Conservation (phyloP, 2,113 vertebrate genomes). For the Forbesichthys agassizii region DNA sequence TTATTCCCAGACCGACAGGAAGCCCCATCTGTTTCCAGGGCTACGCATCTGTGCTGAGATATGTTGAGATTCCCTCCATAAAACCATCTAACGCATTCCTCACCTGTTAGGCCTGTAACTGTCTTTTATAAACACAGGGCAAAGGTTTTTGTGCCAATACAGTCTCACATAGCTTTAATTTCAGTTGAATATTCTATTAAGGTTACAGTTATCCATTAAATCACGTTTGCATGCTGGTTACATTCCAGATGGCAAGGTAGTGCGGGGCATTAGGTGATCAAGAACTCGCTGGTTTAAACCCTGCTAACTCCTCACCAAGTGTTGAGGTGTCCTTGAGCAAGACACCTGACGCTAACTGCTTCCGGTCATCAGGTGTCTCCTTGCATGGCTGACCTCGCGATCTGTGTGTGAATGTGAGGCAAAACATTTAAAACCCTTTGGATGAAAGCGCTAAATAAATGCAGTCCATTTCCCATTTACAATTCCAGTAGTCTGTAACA, state of each 20-base stretch:
- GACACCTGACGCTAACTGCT: too few species aligned
- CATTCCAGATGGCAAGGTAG: background rate
- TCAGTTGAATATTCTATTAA: background rate
- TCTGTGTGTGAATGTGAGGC: too few species aligned
- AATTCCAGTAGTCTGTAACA: too few species aligned
- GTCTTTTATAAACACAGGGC: background rate
- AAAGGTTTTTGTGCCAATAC: constrained; percentile 11
- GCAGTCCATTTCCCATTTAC: too few species aligned
- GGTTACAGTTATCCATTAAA: background rate
- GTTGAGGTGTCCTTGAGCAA: too few species aligned
- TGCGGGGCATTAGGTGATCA: too few species aligned
- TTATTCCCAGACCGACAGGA: constrained; percentile 56
- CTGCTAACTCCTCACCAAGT: too few species aligned
- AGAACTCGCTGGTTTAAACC: too few species aligned
- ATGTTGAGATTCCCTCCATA: constrained; percentile 19
- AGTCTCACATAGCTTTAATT: background rate
- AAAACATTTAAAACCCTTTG: too few species aligned
- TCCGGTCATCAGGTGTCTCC: too few species aligned
- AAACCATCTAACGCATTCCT: constrained; percentile 31
- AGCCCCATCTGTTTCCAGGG: constrained; percentile 56
- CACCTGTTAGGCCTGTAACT: constrained; percentile 21
- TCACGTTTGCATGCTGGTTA: background rate
- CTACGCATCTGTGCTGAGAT: constrained; percentile 31
- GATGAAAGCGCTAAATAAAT: too few species aligned
- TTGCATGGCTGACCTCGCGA: too few species aligned